Conservation (phyloP, 2,113 vertebrate genomes). For the Psophia crepitans region DNA sequence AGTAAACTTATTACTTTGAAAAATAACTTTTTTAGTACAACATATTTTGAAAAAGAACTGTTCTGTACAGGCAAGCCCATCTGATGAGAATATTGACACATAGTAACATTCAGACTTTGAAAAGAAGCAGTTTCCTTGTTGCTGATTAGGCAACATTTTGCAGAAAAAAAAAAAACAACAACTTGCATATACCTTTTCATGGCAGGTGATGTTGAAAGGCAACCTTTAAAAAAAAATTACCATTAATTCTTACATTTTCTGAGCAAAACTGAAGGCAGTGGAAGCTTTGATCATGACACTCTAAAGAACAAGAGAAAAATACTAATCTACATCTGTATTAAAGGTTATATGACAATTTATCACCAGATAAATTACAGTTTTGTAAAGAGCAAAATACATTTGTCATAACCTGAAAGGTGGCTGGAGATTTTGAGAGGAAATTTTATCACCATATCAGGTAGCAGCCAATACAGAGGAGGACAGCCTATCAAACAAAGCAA, state of each 20-base stretch:
- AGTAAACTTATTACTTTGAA: neutral
- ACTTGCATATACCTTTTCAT: neutral
- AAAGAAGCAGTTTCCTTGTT: neutral
- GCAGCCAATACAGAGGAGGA: neutral
- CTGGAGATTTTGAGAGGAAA: neutral
- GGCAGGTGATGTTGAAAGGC: neutral
- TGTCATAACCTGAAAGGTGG: neutral
- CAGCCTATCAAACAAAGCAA: neutral
- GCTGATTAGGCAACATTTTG: neutral
- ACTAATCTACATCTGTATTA: neutral
- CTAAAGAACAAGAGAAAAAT: neutral
- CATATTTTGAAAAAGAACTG: neutral
- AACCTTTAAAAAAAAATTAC: neutral
- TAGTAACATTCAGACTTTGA: neutral
- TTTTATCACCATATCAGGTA: neutral
- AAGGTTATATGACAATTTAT: neutral
- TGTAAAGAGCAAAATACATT: neutral
- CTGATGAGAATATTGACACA: neutral
- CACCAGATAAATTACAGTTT: neutral
- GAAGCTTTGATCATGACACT: neutral
- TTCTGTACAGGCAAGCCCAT: neutral
- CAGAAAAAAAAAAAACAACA: neutral
- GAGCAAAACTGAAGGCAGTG: neutral
- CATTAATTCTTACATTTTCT: neutral
- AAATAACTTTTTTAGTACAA: neutral